Evolutionary conservation across 2,888 invertebrate genomes (phyloP), one percentile per base, ranked within the genome.

Genomic region (Gandaritis pyraliata): DNA sequence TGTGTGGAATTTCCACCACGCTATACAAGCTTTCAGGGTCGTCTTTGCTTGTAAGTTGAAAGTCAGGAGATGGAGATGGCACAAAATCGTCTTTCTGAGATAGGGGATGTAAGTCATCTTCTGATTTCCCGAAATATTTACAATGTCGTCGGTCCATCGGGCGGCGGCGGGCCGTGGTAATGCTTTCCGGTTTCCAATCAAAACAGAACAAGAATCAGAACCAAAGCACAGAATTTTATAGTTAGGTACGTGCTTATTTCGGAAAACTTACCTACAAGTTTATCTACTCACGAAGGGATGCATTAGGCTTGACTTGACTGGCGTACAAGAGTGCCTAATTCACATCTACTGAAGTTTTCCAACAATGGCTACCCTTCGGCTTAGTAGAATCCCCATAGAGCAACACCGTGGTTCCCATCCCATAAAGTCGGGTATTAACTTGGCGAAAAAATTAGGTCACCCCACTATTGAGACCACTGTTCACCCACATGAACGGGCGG

Each of bases 371-470:
- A 60, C 64, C 54, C 62, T 64, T 58, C 65, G 72, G 73, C 73
- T 73, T 73, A 73, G 68, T 66, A 50, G 74, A 80, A 73, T 77
- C 81, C 81, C 81, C 63, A 69, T 73, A 75, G 79, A 78, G 72
- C 71, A 74, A 66, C 72, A 68, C 74, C 77, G 78, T 78, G 77
- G 70, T 70, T 74, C 69, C 67, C 69, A 72, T 74, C 70, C 67
- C 69, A 72, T 72, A 78, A 81, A 79, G 77, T 78, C 75, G 74
- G 64, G 76, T 79, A 75, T 76, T 80, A 81, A 81, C 78, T 80
- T 76, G 61, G 66, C 58, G 67, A 76, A 81, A 85, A 85, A 85
- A 85, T 83, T 83, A 75, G 85, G 85, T 85, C 83, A 59, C 38
- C n/a, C 54, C 18, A 46, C 18, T 46, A 12, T 3, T 43, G 10